Evolutionary conservation across 2,888 invertebrate species (phyloP).

Genomic region (Drosophila cracens): DNA sequence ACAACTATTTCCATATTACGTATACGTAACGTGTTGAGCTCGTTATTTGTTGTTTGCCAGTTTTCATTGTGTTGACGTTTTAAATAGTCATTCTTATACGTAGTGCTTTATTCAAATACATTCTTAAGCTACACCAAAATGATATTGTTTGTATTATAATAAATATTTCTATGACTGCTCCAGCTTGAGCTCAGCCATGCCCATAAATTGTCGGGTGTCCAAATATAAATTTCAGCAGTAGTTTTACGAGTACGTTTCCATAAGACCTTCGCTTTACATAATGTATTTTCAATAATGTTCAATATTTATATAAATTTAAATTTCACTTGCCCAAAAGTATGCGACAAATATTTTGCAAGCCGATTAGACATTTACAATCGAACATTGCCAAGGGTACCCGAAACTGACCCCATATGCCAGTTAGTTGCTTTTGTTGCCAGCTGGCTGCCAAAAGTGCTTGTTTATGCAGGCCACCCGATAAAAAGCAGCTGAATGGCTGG

Average conservation of each 20-base stretch:
- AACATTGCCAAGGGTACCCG: not conserved
- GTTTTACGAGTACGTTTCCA: too few relatives aligned
- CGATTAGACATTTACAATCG: slow-evolving; percentile 2
- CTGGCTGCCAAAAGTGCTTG: slow-evolving; percentile 32
- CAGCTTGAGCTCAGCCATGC: not conserved
- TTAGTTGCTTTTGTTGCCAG: slow-evolving; percentile 21
- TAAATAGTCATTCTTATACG: slow-evolving; percentile 41
- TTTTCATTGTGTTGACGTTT: slow-evolving; percentile 65
- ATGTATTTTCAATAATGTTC: not conserved
- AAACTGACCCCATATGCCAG: slow-evolving; percentile 1
- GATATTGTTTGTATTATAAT: slow-evolving; percentile 12
- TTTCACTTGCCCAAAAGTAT: not conserved
- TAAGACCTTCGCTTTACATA: not conserved
- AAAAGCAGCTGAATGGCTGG: slow-evolving; percentile 39
- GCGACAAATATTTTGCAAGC: not conserved
- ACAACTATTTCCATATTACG: slow-evolving; percentile 43
- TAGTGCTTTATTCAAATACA: slow-evolving; percentile 32
- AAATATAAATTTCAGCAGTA: not conserved
- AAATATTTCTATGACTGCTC: not conserved
- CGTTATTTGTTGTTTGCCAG: slow-evolving; percentile 73
- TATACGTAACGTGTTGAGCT: slow-evolving; percentile 76
- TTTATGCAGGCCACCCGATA: slow-evolving; percentile 51
- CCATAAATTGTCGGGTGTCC: not conserved
- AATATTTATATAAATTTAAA: not conserved
- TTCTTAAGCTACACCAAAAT: slow-evolving; percentile 12